Evolutionary conservation across 2,888 invertebrate species (phyloP), one percentile per base, ranked within the genome.

Genomic region (Drosophila pseudotalamancana): DNA sequence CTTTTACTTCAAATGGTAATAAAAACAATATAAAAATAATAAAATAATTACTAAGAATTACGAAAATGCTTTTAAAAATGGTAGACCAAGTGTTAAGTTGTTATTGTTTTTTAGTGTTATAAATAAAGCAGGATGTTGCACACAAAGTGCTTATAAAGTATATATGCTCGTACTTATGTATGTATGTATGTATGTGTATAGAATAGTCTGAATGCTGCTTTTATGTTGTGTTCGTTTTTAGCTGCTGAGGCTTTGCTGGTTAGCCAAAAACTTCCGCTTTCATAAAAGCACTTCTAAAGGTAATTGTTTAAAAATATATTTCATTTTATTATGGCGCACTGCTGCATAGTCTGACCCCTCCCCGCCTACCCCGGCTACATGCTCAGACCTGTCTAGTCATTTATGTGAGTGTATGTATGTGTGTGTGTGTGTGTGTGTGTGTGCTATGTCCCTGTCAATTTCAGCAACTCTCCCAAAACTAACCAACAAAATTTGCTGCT

Each of bases 221-320:
- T 49, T 50, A 49, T 19, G 35, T 14, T 14, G 23, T 12, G 21
- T 12, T 65, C 9, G 8, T 31, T 37, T 31, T 48, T 18, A 35
- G 35, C 27, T 56, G 57, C 40, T 69, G 65, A 65, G 55, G 49
- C 46, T 51, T 72, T 62, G 56, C 53, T 62, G 68, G 74, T 61
- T 59, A 40, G 66, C 65, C 63, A 62, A 42, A 43, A 50, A 71
- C 77, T 75, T 83, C 85, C 85, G 82, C 49, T 80, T 46, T 55
- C 56, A 66, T 81, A 81, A 81, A 77, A 78, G 78, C 82, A 62
- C 59, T 73, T 50, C 55, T 43, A 70, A 84, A 83, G 83, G 83
- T 87, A 83, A 83, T 83, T 83, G 83, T 83, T 83, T 73, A 78
- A 85, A 85, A 83, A 81, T 84, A 74, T 74, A 80, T 84, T 86